These are phyloP conservation scores for Pimephales promelas DNA, from an alignment of 2,113 vertebrate genomes.

Conservation along the genomic window DNA sequence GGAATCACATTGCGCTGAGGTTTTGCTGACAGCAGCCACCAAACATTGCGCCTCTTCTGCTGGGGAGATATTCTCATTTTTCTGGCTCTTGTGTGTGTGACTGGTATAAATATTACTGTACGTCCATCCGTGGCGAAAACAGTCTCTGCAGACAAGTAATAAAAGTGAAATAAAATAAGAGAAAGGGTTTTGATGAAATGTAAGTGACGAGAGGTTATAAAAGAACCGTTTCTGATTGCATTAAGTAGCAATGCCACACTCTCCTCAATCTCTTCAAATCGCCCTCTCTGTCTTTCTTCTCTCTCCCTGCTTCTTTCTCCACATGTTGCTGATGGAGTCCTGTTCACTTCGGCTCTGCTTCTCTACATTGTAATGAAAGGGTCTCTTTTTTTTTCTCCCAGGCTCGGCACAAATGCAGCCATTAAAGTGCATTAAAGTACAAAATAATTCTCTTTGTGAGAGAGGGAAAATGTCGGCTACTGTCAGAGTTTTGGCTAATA, in stretches of 20 bases:
- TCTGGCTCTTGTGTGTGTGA: conserved; percentile 44
- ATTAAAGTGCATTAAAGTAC: conserved; percentile 78
- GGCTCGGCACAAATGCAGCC: conserved; percentile 66
- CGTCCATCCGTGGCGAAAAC: conserved; percentile 51
- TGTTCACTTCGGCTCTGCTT: conserved; percentile 55
- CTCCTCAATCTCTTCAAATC: conserved; percentile 52
- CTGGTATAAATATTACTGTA: conserved; percentile 67
- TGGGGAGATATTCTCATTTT: conserved; percentile 45
- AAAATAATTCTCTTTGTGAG: conserved; percentile 66
- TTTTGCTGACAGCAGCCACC: conserved; percentile 5
- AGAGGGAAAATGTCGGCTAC: conserved; percentile 39
- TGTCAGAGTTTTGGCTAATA: conserved; percentile 35
- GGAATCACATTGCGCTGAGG: conserved; percentile 31
- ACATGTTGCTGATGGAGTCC: conserved; percentile 50
- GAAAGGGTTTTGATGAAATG: conserved; percentile 59
- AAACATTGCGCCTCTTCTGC: neutral
- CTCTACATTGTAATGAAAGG: conserved; percentile 71
- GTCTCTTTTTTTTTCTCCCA: conserved; percentile 46
- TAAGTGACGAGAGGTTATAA: conserved; percentile 66
- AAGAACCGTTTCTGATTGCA: conserved; percentile 56
- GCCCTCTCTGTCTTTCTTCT: conserved; percentile 49
- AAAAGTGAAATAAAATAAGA: conserved; percentile 64
- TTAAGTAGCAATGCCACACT: conserved; percentile 51
- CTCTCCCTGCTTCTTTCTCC: conserved; percentile 15
- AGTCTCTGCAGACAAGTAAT: conserved; percentile 60